phyloP scores from a whole-genome alignment of 1,140 invertebrate genomes.

The Tribolium madens region DNA sequence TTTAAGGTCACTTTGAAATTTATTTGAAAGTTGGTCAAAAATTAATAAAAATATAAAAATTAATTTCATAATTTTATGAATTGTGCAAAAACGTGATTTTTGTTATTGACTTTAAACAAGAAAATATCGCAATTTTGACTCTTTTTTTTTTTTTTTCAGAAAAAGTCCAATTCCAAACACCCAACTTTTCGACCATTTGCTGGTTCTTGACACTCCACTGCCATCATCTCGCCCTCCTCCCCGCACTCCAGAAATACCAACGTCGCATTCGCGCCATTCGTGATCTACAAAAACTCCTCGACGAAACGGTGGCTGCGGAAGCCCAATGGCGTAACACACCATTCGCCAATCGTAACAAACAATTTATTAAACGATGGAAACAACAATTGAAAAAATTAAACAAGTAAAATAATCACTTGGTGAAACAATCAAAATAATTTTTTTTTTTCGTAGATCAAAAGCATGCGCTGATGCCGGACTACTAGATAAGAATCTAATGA shows the following conservation, averaged over 20 bases:
- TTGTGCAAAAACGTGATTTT: too few relatives aligned
- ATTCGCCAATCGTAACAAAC: constrained; percentile 83
- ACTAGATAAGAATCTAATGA: constrained; percentile 83
- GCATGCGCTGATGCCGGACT: constrained; percentile 90
- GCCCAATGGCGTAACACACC: constrained; percentile 85
- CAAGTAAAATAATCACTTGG: constrained; percentile 65
- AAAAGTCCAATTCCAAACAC: constrained; percentile 75
- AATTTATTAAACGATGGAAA: constrained; percentile 88
- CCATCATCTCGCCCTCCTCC: constrained; percentile 91
- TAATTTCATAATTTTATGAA: too few relatives aligned
- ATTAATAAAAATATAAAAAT: too few relatives aligned
- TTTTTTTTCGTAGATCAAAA: constrained; percentile 74
- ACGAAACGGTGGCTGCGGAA: constrained; percentile 86
- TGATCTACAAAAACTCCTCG: constrained; percentile 91
- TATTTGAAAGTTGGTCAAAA: too few relatives aligned
- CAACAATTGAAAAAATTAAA: constrained; percentile 79
- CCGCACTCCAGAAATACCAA: constrained; percentile 89
- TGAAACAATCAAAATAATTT: not conserved
- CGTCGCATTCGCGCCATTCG: constrained; percentile 83
- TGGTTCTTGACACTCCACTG: constrained; percentile 96
- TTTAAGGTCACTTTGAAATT: too few relatives aligned
- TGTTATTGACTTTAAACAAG: too few relatives aligned
- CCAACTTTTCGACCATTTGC: constrained; percentile 95
- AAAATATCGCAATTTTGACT: too few relatives aligned
- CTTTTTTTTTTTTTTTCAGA: constrained; percentile 62